Evolutionary conservation across 2,888 invertebrate species (phyloP).

Genomic region (Lissonota sp.): DNA sequence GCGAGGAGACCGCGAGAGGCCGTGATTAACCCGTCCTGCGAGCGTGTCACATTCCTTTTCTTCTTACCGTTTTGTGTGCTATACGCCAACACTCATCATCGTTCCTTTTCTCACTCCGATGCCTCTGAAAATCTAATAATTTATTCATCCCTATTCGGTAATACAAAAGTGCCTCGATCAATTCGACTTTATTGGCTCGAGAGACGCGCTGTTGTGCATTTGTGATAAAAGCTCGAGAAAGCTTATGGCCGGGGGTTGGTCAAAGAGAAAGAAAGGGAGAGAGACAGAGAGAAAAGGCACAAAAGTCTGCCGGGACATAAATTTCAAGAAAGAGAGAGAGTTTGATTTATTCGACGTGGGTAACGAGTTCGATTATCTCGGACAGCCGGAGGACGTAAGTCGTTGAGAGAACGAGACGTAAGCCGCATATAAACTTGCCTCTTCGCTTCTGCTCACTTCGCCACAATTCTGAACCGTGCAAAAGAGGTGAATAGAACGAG

Average conservation of each 20-base stretch:
- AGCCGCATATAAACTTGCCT: constrained; percentile 66
- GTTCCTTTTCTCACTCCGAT: constrained; percentile 28
- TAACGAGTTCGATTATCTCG: constrained; percentile 74
- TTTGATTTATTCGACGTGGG: constrained; percentile 73
- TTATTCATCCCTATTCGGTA: constrained; percentile 48
- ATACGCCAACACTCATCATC: neutral
- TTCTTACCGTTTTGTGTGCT: constrained; percentile 31
- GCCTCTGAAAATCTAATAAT: constrained; percentile 19
- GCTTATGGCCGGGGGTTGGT: neutral
- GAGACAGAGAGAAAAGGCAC: constrained; percentile 18
- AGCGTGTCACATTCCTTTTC: constrained; percentile 60
- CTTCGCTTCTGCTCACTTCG: constrained; percentile 28
- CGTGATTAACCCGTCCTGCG: constrained; percentile 70
- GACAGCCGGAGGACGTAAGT: constrained; percentile 68
- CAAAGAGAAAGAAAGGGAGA: neutral
- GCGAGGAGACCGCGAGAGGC: constrained; percentile 49
- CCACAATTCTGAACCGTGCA: neutral
- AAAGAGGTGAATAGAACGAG: constrained; percentile 39
- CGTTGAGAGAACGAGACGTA: constrained; percentile 63
- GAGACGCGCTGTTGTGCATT: constrained; percentile 4
- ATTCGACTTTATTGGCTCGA: constrained; percentile 36
- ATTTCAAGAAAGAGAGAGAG: constrained; percentile 26
- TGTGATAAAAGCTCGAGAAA: neutral
- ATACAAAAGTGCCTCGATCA: constrained; percentile 44
- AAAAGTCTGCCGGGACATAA: constrained; percentile 36